Evolutionary conservation across 2,113 vertebrate genomes (phyloP), one percentile per base, ranked within the genome.

Genomic region (Callionymus lyra): DNA sequence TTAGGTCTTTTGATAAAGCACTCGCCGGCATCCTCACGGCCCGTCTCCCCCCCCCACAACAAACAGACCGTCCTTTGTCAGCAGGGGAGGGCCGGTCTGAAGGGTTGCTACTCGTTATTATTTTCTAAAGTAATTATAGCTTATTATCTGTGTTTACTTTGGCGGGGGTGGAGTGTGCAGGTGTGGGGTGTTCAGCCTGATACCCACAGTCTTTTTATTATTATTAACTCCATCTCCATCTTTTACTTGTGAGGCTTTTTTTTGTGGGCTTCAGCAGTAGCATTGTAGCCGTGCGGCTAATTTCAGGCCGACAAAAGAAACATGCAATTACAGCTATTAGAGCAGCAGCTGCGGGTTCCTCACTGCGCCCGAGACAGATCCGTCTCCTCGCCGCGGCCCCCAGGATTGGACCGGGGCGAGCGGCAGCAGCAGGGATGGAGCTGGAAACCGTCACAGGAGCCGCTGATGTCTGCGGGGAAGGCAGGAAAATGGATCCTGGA

Each of bases 91-190:
- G 70, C 72, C 64, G 70, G 63, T 71, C 64, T 71, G 58, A 55
- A 71, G 74, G 62, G 75, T 70, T 73, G 66, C 73, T 74, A 72
- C 84, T 91, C 71, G 71, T 85, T 86, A 86, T 85, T 91, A 89
- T 92, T 94, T 91, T 83, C 89, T 82, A 81, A 87, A 88, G 90
- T 91, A 93, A 94, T 97, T 94, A 93, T 83, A 82, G 81, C 89
- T 91, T 91, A 90, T 94, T 97, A 90, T 90, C 85, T 86, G 86
- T 92, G 88, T 94, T 97, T 96, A 92, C 89, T 87, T 92, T 94
- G 88, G 88, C 87, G 65, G 77, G 83, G 82, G 82, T 72, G 76
- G 56, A 86, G 89, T 80, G 84, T 87, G 89, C 94, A 98, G 94
- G 94, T 97, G 94, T 92, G 86, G 86, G 84, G 84, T 84, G 86